phyloP scores from a whole-genome alignment of 2,888 invertebrate genomes.

The Pollenia angustigena region DNA sequence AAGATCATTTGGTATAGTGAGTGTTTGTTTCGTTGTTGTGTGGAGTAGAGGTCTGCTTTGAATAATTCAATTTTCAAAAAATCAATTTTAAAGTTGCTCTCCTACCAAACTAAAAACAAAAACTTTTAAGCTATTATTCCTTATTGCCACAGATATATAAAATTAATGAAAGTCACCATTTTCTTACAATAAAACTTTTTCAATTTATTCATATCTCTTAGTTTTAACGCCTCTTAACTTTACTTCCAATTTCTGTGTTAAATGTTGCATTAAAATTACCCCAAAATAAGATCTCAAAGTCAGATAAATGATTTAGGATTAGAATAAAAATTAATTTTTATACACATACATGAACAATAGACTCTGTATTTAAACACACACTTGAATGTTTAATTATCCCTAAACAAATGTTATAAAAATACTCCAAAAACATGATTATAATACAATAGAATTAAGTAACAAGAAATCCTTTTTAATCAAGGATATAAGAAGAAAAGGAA shows the following conservation, averaged over 20 bases:
- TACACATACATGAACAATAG: neutral
- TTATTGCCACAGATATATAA: too few species aligned
- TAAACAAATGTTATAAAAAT: constrained; percentile 34
- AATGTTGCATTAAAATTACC: constrained; percentile 32
- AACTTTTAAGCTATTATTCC: too few species aligned
- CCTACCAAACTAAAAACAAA: too few species aligned
- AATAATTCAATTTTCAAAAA: too few species aligned
- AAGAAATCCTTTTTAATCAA: constrained; percentile 51
- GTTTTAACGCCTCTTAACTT: constrained; percentile 9
- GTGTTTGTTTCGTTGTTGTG: too few species aligned
- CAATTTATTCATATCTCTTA: neutral
- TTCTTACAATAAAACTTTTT: neutral
- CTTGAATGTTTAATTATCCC: constrained; percentile 59
- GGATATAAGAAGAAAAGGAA: constrained; percentile 20
- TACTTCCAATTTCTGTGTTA: constrained; percentile 17
- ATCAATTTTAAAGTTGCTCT: too few species aligned
- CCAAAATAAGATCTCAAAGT: neutral
- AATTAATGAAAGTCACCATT: neutral
- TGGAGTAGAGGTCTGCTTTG: too few species aligned
- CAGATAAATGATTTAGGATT: constrained; percentile 40
- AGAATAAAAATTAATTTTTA: constrained; percentile 32
- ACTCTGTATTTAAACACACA: neutral
- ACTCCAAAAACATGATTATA: constrained; percentile 30
- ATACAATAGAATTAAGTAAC: constrained; percentile 50
- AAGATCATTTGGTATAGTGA: too few species aligned